Evolutionary conservation across 2,888 invertebrate genomes (phyloP), one percentile per base, ranked within the genome.

Genomic region (Polyommatus iphigenia): DNA sequence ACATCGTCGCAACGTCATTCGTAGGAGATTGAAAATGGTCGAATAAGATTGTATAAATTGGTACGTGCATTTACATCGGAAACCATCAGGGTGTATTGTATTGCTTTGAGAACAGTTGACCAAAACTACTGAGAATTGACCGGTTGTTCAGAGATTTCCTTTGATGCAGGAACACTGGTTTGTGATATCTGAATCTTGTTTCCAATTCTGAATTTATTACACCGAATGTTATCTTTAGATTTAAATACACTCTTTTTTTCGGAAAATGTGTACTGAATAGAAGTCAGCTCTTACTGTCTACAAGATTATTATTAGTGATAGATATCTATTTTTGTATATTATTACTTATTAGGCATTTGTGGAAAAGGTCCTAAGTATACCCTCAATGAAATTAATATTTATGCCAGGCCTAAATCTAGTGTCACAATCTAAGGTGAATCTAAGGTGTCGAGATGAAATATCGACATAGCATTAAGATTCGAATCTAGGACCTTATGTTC

Each of bases 141-240:
- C 46, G 73, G 46, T 46, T 73, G 73, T 15, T 73, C 46, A 73
- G 73, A n/a, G 41, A 46, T 73, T 46, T 73, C 50, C 75, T 75
- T 50, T 54, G 50, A 75, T 20, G 20, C 15, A 24, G 50, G 24
- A 75, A 75, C 54, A 54, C 54, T 18, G 73, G 24, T 50, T 8
- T 18, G 46, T 75, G 50, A 46, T 46, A 73, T 24, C 24, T 73
- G 41, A 41, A 46, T 13, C 46, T 73, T 41, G 73, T 73, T 46
- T 73, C 41, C 73, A 41, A 73, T 41, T 73, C 41, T 41, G 46
- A 73, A 46, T 73, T 72, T 72, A 71, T 36, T 36, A 20, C 15
- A 62, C 36, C 20, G 72, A 3, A 41, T n/a, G 36, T 20, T 36
- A 36, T 7, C 71, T 36, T 18, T 4, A 62, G 62, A 24, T 62